These are phyloP conservation scores for Trimorus sp. DNA, from an alignment of 2,888 invertebrate genomes.

Conservation along the genomic window DNA sequence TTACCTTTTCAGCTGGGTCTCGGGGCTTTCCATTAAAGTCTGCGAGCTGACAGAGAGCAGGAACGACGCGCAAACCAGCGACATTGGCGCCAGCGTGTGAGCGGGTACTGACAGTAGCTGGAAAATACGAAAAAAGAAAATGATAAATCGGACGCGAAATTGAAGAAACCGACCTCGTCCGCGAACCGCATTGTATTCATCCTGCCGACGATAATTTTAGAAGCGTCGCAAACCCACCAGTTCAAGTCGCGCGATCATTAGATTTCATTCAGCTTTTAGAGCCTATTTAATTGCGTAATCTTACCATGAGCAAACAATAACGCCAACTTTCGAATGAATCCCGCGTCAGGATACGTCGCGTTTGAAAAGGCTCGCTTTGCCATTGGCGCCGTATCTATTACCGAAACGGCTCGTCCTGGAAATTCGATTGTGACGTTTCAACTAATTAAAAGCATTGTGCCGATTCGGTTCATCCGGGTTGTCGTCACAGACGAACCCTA, in stretches of 20 bases:
- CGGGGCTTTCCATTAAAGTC: constrained; percentile 55
- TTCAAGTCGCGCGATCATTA: constrained; percentile 19
- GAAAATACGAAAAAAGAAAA: constrained; percentile 4
- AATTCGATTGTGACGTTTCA: constrained; percentile 5
- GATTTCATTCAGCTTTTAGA: constrained; percentile 14
- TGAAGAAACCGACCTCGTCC: neutral
- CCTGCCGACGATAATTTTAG: constrained; percentile 28
- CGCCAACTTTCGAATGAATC: constrained; percentile 34
- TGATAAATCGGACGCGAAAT: neutral
- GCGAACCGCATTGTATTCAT: neutral
- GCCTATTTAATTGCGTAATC: constrained; percentile 35
- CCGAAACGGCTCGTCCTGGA: constrained; percentile 2
- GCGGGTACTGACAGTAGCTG: constrained; percentile 78
- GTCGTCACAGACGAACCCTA: constrained; percentile 5
- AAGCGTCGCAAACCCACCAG: constrained; percentile 11
- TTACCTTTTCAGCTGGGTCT: constrained; percentile 12
- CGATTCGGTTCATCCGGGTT: neutral
- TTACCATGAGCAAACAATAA: constrained; percentile 51
- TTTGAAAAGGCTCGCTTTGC: constrained; percentile 12
- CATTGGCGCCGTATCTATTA: constrained; percentile 15
- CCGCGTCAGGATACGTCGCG: constrained; percentile 5
- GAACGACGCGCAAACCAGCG: constrained; percentile 79
- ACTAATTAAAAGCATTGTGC: constrained; percentile 18
- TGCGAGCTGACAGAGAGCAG: constrained; percentile 75
- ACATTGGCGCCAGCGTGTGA: constrained; percentile 81